A percentile compares a stretch with the other conserved stretches of the same genome.
These are phyloP conservation scores for Paedocypris micromegethes DNA, from an alignment of 2,797 vertebrate species.

Conservation along the genomic window DNA sequence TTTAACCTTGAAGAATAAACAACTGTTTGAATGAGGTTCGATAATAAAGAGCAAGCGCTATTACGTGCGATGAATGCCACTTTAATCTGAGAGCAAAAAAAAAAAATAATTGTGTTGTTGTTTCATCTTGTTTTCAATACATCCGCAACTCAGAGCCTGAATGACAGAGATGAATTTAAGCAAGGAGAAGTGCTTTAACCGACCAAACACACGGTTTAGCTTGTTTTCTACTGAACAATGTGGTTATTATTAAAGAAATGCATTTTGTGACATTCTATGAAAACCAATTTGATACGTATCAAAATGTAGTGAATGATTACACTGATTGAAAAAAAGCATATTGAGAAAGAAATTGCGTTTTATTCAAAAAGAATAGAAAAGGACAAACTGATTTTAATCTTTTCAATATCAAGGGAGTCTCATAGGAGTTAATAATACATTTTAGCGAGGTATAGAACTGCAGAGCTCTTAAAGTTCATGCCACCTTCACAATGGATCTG, in stretches of 20 bases:
- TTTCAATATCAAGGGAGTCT: constrained; percentile 33
- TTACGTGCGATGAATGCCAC: constrained; percentile 73
- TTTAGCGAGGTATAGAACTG: constrained; percentile 31
- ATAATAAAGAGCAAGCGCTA: constrained; percentile 64
- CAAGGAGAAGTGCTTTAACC: constrained; percentile 22
- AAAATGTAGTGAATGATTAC: constrained; percentile 20
- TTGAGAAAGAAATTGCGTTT: neutral
- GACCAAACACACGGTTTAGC: neutral
- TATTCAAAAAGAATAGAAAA: constrained; percentile 18
- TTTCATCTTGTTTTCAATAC: constrained; percentile 77
- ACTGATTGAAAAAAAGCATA: constrained; percentile 5
- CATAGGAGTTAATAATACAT: constrained; percentile 29
- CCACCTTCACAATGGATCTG: constrained; percentile 22
- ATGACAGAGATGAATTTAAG: constrained; percentile 31
- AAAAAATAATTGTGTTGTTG: constrained; percentile 62
- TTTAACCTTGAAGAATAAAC: constrained; percentile 70
- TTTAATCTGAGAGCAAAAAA: constrained; percentile 69
- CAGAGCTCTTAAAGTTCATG: constrained; percentile 23
- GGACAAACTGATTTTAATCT: constrained; percentile 33
- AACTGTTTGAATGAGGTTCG: constrained; percentile 60
- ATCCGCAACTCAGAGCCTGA: constrained; percentile 51
- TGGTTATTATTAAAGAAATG: neutral
- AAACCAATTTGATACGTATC: constrained; percentile 7
- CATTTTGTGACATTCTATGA: constrained; percentile 4
- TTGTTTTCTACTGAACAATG: constrained; percentile 5